Evolutionary conservation across 2,113 vertebrate genomes (phyloP), one percentile per base, ranked within the genome.

Genomic region (Dipodomys ordii): DNA sequence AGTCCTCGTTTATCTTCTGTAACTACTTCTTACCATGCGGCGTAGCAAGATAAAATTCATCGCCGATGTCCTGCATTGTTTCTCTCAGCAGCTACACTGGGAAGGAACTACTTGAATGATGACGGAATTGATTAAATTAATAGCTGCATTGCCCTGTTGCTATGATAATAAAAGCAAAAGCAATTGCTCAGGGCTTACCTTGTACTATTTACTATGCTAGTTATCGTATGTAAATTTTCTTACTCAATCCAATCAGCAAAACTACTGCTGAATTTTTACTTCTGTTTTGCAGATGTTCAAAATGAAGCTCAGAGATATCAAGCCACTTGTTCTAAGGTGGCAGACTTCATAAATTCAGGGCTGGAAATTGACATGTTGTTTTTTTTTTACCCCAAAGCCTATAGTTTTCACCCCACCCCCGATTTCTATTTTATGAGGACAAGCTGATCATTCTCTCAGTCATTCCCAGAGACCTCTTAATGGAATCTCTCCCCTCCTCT

Each of bases 391-490:
- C 22, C 46, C 28, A 32, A 57, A 73, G 68, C 18, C 25, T 23
- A 0, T 0, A 15, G 9, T 68, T 19, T 67, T 49, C 27, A 57
- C 53, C 20, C 28, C n/a, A 4, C 16, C 64, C 4, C 0, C 1
- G 10, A 11, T 22, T 35, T 64, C 35, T 16, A 2, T 23, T 35
- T 2, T 16, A 16, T 32, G 25, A 60, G 94, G 64, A 71, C 16
- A 49, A 8, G 18, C 67, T 11, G 4, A 10, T 30, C 7, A 3
- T 60, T 27, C 10, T 2, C 28, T 39, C 62, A 4, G 46, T 27
- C 22, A 7, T 60, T 27, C 25, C 64, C 39, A 25, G 27, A 27
- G 39, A 7, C 7, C 30, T 87, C 30, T 10, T 18, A 8, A 10
- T 19, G 62, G 35, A 85, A 19, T 22, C 19, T 5, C 28, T 20